Conservation (phyloP, 2,113 vertebrate species). For the Sinocyclocheilus rhinocerous region DNA sequence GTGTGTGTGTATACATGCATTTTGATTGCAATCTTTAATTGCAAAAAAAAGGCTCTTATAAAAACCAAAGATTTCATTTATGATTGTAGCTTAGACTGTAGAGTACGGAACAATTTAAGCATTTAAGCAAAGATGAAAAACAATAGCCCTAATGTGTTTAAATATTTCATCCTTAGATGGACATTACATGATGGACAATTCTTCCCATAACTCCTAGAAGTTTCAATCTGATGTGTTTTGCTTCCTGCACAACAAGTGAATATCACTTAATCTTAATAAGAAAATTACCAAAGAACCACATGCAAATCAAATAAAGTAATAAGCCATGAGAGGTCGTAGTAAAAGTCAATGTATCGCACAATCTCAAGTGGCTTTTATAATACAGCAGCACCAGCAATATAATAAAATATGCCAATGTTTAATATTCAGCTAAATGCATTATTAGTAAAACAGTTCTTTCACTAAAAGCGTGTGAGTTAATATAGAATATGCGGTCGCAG, state of each 20-base stretch:
- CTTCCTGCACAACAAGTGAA: background rate
- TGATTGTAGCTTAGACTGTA: conserved; percentile 26
- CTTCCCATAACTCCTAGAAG: background rate
- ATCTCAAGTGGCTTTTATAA: background rate
- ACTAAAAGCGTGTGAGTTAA: background rate
- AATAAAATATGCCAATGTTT: background rate
- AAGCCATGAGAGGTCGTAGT: background rate
- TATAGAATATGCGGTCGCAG: background rate
- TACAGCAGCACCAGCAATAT: background rate
- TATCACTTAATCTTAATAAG: background rate
- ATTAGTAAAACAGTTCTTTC: background rate
- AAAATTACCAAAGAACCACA: background rate
- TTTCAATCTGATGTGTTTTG: background rate
- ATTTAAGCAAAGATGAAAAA: conserved; percentile 32
- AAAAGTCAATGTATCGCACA: background rate
- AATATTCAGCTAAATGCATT: background rate
- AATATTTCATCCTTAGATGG: conserved; percentile 28
- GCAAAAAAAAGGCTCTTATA: conserved; percentile 42
- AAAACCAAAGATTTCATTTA: conserved; percentile 52
- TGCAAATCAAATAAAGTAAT: background rate
- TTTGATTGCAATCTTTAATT: conserved; percentile 43
- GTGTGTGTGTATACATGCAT: background rate
- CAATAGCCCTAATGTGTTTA: conserved; percentile 20
- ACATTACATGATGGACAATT: background rate
- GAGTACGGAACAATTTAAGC: conserved; percentile 14